Percentiles rank a stretch among this genome's conserved stretches.
These are phyloP conservation scores for Rhagonycha lutea DNA, from an alignment of 2,888 invertebrate species.

Conservation along the genomic window DNA sequence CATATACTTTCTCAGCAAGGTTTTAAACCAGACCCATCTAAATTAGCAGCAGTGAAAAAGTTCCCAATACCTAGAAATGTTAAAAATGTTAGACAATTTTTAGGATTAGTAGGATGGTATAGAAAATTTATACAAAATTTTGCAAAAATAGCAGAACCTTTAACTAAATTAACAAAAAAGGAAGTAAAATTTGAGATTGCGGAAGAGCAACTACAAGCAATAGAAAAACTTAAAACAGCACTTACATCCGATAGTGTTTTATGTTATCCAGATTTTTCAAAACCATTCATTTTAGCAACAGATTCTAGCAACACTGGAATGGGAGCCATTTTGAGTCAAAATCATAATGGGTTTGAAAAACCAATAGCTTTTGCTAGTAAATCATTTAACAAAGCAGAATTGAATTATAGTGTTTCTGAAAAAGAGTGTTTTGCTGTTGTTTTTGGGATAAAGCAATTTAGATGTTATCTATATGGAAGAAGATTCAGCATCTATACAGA, in stretches of 20 bases:
- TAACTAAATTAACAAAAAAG: conserved; percentile 36
- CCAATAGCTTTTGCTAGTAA: conserved; percentile 46
- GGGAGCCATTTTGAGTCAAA: not conserved
- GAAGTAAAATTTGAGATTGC: conserved; percentile 32
- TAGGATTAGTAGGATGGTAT: conserved; percentile 45
- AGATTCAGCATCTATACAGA: too few species aligned
- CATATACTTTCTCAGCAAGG: too few species aligned
- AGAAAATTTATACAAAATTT: conserved; percentile 43
- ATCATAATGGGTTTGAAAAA: conserved; percentile 34
- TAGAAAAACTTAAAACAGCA: conserved; percentile 19
- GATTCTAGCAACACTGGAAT: conserved; percentile 45
- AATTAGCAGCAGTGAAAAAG: too few species aligned
- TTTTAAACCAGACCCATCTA: too few species aligned
- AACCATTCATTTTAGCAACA: conserved; percentile 41
- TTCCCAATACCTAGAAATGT: too few species aligned
- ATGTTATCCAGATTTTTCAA: conserved; percentile 33
- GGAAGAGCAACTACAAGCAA: conserved; percentile 8
- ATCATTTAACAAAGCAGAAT: conserved; percentile 43
- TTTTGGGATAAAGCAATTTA: too few species aligned
- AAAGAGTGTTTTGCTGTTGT: conserved; percentile 41
- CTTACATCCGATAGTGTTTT: conserved; percentile 10
- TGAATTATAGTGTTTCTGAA: conserved; percentile 47
- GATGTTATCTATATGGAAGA: too few species aligned
- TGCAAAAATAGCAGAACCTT: conserved; percentile 34
- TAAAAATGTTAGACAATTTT: conserved; percentile 33